A percentile compares a stretch with the other conserved stretches of the same genome.
Conservation (phyloP, 2,113 vertebrate species). For the Ceyx margarethae region DNA sequence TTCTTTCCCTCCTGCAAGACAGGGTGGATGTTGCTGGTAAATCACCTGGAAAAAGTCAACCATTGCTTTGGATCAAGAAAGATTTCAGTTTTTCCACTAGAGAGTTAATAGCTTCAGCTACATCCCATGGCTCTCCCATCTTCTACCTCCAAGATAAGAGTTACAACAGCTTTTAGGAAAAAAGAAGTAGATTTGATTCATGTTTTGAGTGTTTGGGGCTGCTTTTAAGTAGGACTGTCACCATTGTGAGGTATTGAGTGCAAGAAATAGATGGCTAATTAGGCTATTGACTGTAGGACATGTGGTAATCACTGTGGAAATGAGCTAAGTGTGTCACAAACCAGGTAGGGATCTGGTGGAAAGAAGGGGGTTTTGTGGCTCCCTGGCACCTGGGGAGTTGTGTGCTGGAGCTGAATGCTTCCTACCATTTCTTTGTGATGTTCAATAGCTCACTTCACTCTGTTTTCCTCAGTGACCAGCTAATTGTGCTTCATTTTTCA, state of each 20-base stretch:
- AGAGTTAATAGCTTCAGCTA: background rate
- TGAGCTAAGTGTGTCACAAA: conserved; percentile 28
- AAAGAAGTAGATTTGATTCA: background rate
- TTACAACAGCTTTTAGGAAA: background rate
- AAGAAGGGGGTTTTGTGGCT: background rate
- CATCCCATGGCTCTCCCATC: background rate
- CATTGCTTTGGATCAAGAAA: background rate
- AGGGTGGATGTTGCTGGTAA: background rate
- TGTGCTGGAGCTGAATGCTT: background rate
- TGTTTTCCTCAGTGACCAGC: background rate
- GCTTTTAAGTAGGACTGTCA: background rate
- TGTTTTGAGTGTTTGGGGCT: background rate
- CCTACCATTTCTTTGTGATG: background rate
- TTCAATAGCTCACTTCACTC: background rate
- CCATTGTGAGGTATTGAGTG: background rate
- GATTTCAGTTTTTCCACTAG: background rate
- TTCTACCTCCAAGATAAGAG: background rate
- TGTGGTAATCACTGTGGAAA: conserved; percentile 29
- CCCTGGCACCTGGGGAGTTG: background rate
- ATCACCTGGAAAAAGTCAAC: background rate
- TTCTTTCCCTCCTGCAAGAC: background rate
- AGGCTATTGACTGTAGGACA: conserved; percentile 44
- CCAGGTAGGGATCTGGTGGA: background rate
- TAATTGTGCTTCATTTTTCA: conserved; percentile 26
- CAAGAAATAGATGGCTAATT: conserved; percentile 59